phyloP scores from a whole-genome alignment of 2,113 vertebrate species.

The Abramis brama region DNA sequence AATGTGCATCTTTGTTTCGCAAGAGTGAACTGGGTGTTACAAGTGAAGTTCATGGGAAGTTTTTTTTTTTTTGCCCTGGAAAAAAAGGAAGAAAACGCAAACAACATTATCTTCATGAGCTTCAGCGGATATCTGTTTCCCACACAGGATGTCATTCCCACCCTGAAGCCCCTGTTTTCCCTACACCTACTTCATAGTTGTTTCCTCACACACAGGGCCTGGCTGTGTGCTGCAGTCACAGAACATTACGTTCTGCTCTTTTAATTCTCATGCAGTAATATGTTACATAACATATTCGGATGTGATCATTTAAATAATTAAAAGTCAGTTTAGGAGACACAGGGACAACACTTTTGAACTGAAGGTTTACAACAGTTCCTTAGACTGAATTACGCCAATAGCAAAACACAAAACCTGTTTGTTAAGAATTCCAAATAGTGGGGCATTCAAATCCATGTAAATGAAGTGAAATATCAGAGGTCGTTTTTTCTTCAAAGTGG shows the following conservation, averaged over 20 bases:
- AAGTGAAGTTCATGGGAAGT: conserved; percentile 15
- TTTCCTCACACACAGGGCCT: conserved; percentile 2
- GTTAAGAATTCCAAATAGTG: neutral
- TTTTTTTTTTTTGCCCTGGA: conserved; percentile 54
- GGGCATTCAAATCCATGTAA: neutral
- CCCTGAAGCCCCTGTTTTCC: conserved; percentile 55
- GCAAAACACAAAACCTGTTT: conserved; percentile 15
- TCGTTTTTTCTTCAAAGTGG: neutral
- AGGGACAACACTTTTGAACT: neutral
- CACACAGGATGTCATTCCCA: conserved; percentile 67
- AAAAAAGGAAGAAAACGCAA: conserved; percentile 58
- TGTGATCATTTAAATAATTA: neutral
- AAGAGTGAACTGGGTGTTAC: neutral
- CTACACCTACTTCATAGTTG: conserved; percentile 2
- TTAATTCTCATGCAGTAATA: conserved; percentile 3
- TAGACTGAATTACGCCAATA: neutral
- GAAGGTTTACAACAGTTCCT: too few relatives aligned
- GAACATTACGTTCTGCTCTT: conserved; percentile 1
- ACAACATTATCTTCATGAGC: conserved; percentile 67
- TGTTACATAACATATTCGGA: neutral
- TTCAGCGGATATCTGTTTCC: conserved; percentile 62
- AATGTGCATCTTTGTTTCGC: conserved; percentile 4
- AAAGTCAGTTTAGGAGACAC: neutral
- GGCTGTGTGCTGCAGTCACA: conserved; percentile 11
- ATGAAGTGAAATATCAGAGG: neutral